Evolutionary conservation across 2,113 vertebrate species (phyloP).

Genomic region (Prietella phreatophila): DNA sequence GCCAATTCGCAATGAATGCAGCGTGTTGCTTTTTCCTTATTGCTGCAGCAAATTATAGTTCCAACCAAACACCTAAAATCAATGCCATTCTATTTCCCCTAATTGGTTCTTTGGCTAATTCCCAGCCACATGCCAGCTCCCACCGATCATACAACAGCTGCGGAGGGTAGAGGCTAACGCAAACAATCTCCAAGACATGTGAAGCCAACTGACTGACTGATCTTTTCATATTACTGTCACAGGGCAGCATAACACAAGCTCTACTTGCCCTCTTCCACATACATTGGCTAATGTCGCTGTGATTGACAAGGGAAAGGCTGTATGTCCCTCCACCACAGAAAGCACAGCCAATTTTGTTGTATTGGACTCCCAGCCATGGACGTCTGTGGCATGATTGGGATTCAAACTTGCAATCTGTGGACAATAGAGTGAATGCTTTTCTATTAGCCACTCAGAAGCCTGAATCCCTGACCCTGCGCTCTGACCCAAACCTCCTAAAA

Average conservation of each 20-base stretch:
- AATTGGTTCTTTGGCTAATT: background rate
- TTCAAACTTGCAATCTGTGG: background rate
- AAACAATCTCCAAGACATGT: background rate
- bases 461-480: background rate
- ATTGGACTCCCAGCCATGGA: background rate
- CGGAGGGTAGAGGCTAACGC: background rate
- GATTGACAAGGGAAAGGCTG: background rate
- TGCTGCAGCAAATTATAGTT: background rate
- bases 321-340: background rate
- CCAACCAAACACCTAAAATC: background rate
- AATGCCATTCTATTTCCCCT: background rate
- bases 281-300: background rate
- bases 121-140: background rate
- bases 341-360: background rate
- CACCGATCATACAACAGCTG: background rate
- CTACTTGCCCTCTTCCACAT: background rate
- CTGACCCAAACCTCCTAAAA: too few relatives aligned
- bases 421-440: background rate
- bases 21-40: background rate
- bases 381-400: background rate
- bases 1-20: background rate
- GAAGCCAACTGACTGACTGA: background rate
- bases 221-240: background rate
- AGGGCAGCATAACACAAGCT: background rate
- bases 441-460: background rate